A percentile compares a stretch with the other conserved stretches of the same genome.
These are phyloP conservation scores for Albula glossodonta DNA, from an alignment of 2,113 vertebrate genomes.

Conservation along the genomic window DNA sequence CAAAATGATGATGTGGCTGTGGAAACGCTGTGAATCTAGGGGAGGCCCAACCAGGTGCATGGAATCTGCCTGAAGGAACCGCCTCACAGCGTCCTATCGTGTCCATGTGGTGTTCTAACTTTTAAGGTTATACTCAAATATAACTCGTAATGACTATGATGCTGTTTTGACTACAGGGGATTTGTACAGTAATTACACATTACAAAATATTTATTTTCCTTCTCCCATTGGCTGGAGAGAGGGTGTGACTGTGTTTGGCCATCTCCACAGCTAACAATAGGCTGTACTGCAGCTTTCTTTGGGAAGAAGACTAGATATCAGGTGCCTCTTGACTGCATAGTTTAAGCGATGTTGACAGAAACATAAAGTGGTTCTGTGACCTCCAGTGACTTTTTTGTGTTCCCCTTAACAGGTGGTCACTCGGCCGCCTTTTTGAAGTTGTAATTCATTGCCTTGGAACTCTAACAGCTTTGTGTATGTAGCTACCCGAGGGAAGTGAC, in stretches of 20 bases:
- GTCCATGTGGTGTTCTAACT: conserved; percentile 17
- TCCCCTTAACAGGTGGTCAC: no score
- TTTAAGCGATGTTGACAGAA: background rate
- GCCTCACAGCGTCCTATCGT: background rate
- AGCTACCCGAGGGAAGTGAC: no score
- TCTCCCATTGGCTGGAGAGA: conserved; percentile 19
- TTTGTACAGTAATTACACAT: conserved; percentile 24
- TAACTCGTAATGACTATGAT: conserved; percentile 20
- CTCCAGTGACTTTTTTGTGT: no score
- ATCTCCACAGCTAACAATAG: conserved; percentile 22
- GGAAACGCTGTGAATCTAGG: background rate
- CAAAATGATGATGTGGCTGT: background rate
- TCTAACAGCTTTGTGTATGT: no score
- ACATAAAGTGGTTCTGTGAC: no score
- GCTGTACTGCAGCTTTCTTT: background rate
- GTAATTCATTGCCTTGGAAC: no score
- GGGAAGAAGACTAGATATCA: background rate
- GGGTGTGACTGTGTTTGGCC: conserved; percentile 33
- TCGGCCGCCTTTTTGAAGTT: no score
- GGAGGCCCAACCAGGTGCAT: background rate
- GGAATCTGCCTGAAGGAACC: background rate
- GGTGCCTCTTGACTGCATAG: background rate
- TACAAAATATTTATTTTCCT: conserved; percentile 28
- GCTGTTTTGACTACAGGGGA: conserved; percentile 31
- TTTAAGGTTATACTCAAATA: conserved; percentile 16